Evolutionary conservation across 2,888 invertebrate species (phyloP).

Genomic region (Drymonia ruficornis): DNA sequence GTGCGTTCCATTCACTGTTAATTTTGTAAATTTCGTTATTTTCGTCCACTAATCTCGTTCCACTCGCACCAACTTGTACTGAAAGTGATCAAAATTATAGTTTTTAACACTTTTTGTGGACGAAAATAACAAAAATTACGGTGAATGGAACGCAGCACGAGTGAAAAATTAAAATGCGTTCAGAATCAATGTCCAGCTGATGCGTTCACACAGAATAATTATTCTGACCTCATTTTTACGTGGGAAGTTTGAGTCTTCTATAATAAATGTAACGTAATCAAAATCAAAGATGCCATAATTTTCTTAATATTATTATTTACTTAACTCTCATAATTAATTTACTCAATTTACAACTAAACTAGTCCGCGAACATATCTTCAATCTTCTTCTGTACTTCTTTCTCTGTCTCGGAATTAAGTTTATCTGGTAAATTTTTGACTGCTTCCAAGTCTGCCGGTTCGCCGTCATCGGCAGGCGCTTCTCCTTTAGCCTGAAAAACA

Average conservation of each 20-base stretch:
- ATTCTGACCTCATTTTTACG: too few relatives aligned
- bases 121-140: too few relatives aligned
- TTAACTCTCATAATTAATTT: neutral
- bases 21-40: too few relatives aligned
- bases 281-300: neutral
- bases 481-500: slow-evolving; percentile 63
- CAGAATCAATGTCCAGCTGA: too few relatives aligned
- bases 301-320: neutral
- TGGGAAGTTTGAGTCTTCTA: too few relatives aligned
- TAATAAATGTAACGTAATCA: too few relatives aligned
- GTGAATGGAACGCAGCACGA: too few relatives aligned
- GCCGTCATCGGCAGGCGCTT: slow-evolving; percentile 59
- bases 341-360: slow-evolving; percentile 25
- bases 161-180: slow-evolving; percentile 44
- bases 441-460: slow-evolving; percentile 70
- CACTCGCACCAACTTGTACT: too few relatives aligned
- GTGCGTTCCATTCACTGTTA: neutral
- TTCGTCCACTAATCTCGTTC: too few relatives aligned
- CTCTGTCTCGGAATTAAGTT: slow-evolving; percentile 76
- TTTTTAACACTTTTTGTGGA: too few relatives aligned
- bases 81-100: too few relatives aligned
- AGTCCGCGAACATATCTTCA: slow-evolving; percentile 83
- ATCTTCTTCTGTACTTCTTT: slow-evolving; percentile 80
- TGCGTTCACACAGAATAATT: too few relatives aligned
- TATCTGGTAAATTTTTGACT: slow-evolving; percentile 73